These are phyloP conservation scores for Cynocephalus volans DNA, from an alignment of 2,113 vertebrate species.

Conservation along the genomic window DNA sequence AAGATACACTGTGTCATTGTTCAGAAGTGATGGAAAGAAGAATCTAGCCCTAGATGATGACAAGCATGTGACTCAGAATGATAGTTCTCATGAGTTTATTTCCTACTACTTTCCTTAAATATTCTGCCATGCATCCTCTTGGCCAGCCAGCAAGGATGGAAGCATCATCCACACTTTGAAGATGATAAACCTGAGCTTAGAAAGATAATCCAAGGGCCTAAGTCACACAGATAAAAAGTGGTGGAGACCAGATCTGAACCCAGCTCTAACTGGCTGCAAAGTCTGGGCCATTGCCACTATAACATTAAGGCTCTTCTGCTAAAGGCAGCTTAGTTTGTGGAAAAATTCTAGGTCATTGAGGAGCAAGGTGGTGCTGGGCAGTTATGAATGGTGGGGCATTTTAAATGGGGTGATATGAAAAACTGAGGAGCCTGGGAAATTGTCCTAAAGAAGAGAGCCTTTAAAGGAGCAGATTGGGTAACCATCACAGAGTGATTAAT, in stretches of 20 bases:
- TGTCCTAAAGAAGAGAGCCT: neutral
- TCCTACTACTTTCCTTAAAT: neutral
- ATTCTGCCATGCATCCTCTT: too few relatives aligned
- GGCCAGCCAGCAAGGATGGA: neutral
- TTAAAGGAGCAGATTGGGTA: neutral
- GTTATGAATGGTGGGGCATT: neutral
- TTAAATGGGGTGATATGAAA: neutral
- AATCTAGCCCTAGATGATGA: neutral
- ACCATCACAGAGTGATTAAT: too few relatives aligned
- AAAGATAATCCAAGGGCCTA: neutral
- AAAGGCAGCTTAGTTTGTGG: neutral
- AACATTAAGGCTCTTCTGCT: fast-evolving
- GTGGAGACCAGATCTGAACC: neutral
- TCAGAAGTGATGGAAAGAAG: neutral
- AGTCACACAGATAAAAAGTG: neutral
- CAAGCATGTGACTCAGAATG: neutral
- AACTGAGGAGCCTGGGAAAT: neutral
- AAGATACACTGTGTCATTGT: neutral
- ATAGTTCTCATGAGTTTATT: fast-evolving
- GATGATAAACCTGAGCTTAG: neutral
- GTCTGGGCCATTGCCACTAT: neutral
- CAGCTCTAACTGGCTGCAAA: neutral
- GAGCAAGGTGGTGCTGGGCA: neutral
- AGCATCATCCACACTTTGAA: neutral
- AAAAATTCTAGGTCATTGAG: neutral